Evolutionary conservation across 2,888 invertebrate species (phyloP), one percentile per base, ranked within the genome.

Genomic region (Didymodactylos carnosus): DNA sequence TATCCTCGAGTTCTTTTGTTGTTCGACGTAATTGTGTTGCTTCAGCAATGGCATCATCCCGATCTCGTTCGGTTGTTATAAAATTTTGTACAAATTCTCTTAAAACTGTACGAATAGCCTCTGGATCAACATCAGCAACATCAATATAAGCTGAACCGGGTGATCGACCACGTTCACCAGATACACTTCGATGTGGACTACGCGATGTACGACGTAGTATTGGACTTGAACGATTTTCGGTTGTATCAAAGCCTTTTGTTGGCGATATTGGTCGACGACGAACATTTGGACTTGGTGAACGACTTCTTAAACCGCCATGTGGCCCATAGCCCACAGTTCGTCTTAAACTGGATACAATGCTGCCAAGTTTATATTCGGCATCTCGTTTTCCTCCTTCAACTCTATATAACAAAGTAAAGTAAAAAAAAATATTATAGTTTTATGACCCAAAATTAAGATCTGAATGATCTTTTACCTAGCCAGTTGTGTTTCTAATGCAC

Each of bases 11-110:
- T 80, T 93, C 93, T 75, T 88, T 88, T 25, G 93, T 70, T n/a
- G 49, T 75, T 62, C 73, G 35, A 35, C 70, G 75, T n/a, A 73
- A 39, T 62, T 70, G 53, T 35, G 75, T 73, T 6, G 73, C 43
- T 39, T 76, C 39, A 51, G 41, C 75, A 10, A 46, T 46, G 10
- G 19, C 16, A 75, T 75, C 73, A 39, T 69, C 91, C 84, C 90
- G 88, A 82, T 94, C 94, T 25, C 93, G 87, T 85, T 94, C 94
- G 76, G 92, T 89, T 84, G 90, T 90, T 29, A 91, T 91, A 70
- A 94, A 90, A 84, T 92, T 92, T 80, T 92, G 91, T 89, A 94
- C 92, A 74, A 94, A 86, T 80, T 90, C 90, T 70, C 92, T 87
- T 27, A 94, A 89, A 19, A 93, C 92, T 82, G 91, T 91, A 78